These are phyloP conservation scores for Zaprionus tsacasi DNA, from an alignment of 1,140 invertebrate genomes.

Conservation along the genomic window DNA sequence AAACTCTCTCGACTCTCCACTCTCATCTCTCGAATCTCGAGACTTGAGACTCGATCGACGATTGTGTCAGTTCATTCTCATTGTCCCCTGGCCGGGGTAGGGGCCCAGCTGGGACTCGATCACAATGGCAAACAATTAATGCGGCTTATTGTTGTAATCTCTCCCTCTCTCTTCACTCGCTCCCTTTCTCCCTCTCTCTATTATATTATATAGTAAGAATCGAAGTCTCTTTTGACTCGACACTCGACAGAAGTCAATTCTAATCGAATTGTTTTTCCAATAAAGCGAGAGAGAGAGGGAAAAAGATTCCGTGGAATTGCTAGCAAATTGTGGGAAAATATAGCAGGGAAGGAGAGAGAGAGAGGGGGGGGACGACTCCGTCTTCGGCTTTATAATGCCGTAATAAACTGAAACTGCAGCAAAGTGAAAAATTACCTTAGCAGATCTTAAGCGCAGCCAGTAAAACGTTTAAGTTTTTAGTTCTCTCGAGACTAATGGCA, in stretches of 20 bases:
- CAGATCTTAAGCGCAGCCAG: slow-evolving; percentile 17
- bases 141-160: slow-evolving; percentile 71
- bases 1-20: slow-evolving; percentile 1
- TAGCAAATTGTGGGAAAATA: slow-evolving; percentile 71
- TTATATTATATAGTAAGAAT: slow-evolving; percentile 8
- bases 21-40: neutral
- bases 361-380: neutral
- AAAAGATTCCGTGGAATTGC: slow-evolving; percentile 54
- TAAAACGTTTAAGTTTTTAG: slow-evolving; percentile 78
- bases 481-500: slow-evolving; percentile 75
- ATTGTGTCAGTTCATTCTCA: slow-evolving; percentile 51
- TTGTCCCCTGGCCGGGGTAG: slow-evolving; percentile 50
- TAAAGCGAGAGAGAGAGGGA: neutral
- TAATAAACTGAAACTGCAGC: slow-evolving; percentile 73
- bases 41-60: slow-evolving; percentile 15
- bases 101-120: slow-evolving; percentile 22
- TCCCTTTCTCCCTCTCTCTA: slow-evolving; percentile 10
- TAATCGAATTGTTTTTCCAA: slow-evolving; percentile 80
- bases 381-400: slow-evolving; percentile 51
- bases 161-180: slow-evolving; percentile 11
- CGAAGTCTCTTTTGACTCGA: neutral
- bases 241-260: slow-evolving; percentile 82
- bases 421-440: slow-evolving; percentile 53
- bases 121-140: slow-evolving; percentile 79
- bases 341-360: neutral